Evolutionary conservation across 2,113 vertebrate species (phyloP).

Genomic region (Proteles cristata): DNA sequence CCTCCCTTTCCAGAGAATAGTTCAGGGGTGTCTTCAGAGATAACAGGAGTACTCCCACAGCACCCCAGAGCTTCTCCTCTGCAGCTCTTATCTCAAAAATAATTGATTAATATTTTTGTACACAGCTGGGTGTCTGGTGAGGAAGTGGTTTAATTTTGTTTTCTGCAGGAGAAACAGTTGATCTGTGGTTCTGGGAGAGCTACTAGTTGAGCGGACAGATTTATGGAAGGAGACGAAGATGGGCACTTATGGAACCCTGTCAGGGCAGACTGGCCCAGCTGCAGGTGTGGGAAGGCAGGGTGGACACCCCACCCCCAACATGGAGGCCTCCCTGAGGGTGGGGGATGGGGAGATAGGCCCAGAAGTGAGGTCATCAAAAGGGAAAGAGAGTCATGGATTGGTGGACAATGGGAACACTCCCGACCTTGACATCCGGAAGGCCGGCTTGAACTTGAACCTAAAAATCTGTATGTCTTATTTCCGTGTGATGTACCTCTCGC

Average conservation of each 20-base stretch:
- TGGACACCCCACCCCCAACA: not conserved
- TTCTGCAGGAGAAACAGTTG: constrained; percentile 45
- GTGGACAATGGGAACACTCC: not conserved
- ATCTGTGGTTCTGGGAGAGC: not conserved
- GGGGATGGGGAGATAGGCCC: not conserved
- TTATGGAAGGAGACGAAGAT: not conserved
- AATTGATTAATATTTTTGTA: constrained; percentile 67
- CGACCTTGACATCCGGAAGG: not conserved
- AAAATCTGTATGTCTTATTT: not conserved
- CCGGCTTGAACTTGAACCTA: not conserved
- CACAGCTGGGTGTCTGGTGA: constrained; percentile 59
- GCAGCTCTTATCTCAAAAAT: constrained; percentile 56
- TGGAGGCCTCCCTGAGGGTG: accelerated
- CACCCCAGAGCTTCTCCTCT: not conserved
- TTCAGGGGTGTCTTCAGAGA: constrained; percentile 38
- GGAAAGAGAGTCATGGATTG: too few species aligned
- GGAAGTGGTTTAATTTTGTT: constrained; percentile 65
- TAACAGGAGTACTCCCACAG: not conserved
- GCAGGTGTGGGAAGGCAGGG: not conserved
- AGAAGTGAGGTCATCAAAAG: not conserved
- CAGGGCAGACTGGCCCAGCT: not conserved
- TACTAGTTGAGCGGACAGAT: not conserved
- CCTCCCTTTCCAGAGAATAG: not conserved
- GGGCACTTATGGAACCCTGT: not conserved
- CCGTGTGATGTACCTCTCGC: not conserved